Evolutionary conservation across 2,888 invertebrate species (phyloP).

Genomic region (Dione vanillae): DNA sequence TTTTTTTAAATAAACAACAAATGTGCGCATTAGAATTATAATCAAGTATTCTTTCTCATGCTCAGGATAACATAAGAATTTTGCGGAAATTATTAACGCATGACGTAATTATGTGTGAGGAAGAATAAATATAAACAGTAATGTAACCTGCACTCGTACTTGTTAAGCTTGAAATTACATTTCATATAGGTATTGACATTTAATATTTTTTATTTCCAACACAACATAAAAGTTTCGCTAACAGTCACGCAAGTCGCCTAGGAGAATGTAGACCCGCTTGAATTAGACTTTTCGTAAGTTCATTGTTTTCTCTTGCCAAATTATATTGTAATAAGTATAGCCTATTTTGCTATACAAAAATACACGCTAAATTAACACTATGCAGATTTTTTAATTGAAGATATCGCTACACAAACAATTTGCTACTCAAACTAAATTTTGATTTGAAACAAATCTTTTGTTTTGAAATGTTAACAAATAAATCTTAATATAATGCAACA

Average conservation of each 20-base stretch:
- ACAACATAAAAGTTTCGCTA: conserved; percentile 37
- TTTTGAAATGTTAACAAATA: neutral
- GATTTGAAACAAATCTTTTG: neutral
- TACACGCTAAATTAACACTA: conserved; percentile 29
- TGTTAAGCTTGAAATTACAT: conserved; percentile 33
- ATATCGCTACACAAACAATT: conserved; percentile 2
- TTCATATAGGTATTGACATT: conserved; percentile 26
- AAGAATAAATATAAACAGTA: conserved; percentile 32
- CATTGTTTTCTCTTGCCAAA: conserved; percentile 12
- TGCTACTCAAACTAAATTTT: neutral
- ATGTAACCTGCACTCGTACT: conserved; percentile 31
- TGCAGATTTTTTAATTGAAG: conserved; percentile 17
- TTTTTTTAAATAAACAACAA: conserved; percentile 36
- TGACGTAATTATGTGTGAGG: conserved; percentile 31
- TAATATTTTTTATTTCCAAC: conserved; percentile 19
- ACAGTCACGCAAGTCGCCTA: conserved; percentile 37
- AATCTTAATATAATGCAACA: neutral
- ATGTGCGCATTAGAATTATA: conserved; percentile 36
- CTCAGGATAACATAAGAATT: conserved; percentile 12
- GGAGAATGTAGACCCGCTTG: conserved; percentile 36
- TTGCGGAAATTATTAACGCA: neutral
- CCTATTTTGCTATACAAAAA: conserved; percentile 25
- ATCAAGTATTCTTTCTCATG: conserved; percentile 45
- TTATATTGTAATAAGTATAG: conserved; percentile 20
- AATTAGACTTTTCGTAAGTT: conserved; percentile 32